Percentiles rank a stretch among this genome's conserved stretches.
These are phyloP conservation scores for Dioctria rufipes DNA, from an alignment of 2,888 invertebrate species.

Conservation along the genomic window DNA sequence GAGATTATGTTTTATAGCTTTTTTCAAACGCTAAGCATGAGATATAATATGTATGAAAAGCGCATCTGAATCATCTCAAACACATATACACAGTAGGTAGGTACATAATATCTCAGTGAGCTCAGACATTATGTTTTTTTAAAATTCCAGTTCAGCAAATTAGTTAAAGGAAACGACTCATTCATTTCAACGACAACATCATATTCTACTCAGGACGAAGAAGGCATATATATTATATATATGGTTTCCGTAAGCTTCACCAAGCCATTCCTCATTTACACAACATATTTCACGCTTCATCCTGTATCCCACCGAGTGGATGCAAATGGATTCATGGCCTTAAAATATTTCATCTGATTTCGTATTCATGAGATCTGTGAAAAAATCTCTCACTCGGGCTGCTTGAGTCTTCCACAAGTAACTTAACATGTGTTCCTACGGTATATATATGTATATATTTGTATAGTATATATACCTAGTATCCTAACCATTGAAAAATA, in stretches of 20 bases:
- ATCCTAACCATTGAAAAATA: constrained; percentile 7
- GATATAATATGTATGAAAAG: too few species aligned
- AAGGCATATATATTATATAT: background rate
- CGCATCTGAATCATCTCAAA: too few species aligned
- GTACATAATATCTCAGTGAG: background rate
- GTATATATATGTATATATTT: constrained; percentile 49
- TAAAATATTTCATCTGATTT: constrained; percentile 59
- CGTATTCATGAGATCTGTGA: constrained; percentile 58
- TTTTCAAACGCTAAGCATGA: too few species aligned
- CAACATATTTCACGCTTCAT: constrained; percentile 57
- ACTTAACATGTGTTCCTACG: too few species aligned
- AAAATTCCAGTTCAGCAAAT: constrained; percentile 36
- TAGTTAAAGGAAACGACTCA: constrained; percentile 40
- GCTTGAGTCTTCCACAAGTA: constrained; percentile 9
- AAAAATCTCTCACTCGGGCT: constrained; percentile 39
- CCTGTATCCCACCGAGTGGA: constrained; percentile 48
- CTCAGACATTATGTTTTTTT: constrained; percentile 8
- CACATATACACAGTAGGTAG: background rate
- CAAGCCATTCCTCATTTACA: constrained; percentile 54
- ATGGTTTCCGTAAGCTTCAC: constrained; percentile 2
- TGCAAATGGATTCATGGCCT: constrained; percentile 58
- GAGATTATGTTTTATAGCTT: too few species aligned
- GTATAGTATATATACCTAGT: constrained; percentile 17
- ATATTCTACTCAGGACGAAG: constrained; percentile 30
- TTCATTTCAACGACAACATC: constrained; percentile 43